Conservation (phyloP, 1,140 invertebrate species). For the Apis dorsata region DNA sequence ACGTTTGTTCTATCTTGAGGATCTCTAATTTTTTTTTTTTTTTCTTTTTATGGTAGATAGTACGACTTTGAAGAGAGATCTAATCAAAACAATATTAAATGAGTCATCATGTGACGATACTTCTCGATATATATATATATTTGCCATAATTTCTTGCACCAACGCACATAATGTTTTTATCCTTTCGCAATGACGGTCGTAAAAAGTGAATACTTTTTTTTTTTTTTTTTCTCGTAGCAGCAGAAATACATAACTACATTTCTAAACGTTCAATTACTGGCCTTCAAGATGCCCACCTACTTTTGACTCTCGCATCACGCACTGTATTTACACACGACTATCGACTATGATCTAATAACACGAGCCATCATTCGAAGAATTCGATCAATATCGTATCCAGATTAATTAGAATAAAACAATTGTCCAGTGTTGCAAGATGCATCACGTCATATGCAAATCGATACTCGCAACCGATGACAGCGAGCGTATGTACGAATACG, state of each 20-base stretch:
- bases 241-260: too few relatives aligned
- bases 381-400: not conserved
- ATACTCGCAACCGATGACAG: not conserved
- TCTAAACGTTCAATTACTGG: too few relatives aligned
- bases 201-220: too few relatives aligned
- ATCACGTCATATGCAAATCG: not conserved
- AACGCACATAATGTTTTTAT: not conserved
- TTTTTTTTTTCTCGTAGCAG: too few relatives aligned
- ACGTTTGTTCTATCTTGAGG: not conserved
- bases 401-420: not conserved
- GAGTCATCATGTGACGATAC: constrained; percentile 2
- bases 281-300: too few relatives aligned
- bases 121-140: not conserved
- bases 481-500: not conserved
- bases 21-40: not conserved
- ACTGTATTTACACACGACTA: too few relatives aligned
- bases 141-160: not conserved
- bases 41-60: not conserved
- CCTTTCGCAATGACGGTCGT: not conserved
- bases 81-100: constrained; percentile 11
- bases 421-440: not conserved
- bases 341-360: too few relatives aligned
- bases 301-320: too few relatives aligned
- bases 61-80: not conserved
- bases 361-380: too few relatives aligned